A percentile compares a stretch with the other conserved stretches of the same genome.
Evolutionary conservation across 2,888 invertebrate genomes (phyloP).

Genomic region (Idaea aversata): DNA sequence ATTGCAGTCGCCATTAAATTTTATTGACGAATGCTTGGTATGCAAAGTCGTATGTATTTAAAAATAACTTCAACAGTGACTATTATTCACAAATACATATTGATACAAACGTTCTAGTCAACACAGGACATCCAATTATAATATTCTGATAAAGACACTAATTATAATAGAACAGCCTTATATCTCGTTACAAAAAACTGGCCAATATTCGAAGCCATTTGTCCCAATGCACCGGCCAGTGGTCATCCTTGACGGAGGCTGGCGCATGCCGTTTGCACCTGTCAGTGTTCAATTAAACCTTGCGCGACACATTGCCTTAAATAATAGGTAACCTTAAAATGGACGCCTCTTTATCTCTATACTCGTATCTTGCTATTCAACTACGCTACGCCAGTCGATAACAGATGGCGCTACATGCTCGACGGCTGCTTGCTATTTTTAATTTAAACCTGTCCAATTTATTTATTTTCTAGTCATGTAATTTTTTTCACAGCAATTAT

Average conservation of each 20-base stretch:
- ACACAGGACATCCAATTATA: conserved; percentile 56
- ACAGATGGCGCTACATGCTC: conserved; percentile 62
- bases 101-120: conserved; percentile 49
- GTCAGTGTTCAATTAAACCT: conserved; percentile 70
- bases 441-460: conserved; percentile 17
- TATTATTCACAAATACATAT: conserved; percentile 29
- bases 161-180: conserved; percentile 62
- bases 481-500: conserved; percentile 26
- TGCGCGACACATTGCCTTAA: conserved; percentile 67
- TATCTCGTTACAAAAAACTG: conserved; percentile 55
- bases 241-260: conserved; percentile 69
- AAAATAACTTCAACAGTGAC: conserved; percentile 20
- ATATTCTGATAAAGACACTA: conserved; percentile 64
- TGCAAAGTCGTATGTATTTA: conserved; percentile 12
- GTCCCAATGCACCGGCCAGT: conserved; percentile 59
- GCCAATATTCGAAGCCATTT: conserved; percentile 58
- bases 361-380: conserved; percentile 14
- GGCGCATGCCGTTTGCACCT: conserved; percentile 54
- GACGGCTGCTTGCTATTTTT: conserved; percentile 22
- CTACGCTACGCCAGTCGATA: conserved; percentile 54
- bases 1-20: neutral
- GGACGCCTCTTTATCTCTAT: conserved; percentile 26
- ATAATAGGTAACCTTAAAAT: conserved; percentile 56
- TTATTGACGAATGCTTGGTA: conserved; percentile 5
- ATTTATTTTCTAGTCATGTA: conserved; percentile 14